These are phyloP conservation scores for Phenganax stokvisi DNA, from an alignment of 92 coral and sea anemone genomes.

Conservation along the genomic window DNA sequence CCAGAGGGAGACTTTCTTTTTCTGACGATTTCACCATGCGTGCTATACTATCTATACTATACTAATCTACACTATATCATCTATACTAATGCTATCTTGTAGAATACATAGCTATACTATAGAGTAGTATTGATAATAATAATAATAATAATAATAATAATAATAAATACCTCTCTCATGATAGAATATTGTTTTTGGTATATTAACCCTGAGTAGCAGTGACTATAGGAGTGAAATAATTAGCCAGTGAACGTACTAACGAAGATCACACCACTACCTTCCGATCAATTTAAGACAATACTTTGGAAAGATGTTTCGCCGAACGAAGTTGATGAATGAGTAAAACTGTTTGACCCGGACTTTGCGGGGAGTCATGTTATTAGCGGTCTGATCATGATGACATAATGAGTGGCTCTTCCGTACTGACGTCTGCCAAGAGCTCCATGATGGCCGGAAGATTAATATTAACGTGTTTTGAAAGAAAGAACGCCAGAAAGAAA, in stretches of 20 bases:
- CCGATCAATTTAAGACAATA: slow-evolving; percentile 16
- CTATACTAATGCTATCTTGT: not conserved
- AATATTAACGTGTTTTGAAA: not conserved
- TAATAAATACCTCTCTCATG: slow-evolving; percentile 14
- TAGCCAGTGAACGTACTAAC: not conserved
- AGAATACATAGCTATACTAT: not conserved
- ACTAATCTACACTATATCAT: not conserved
- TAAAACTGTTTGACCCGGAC: slow-evolving; percentile 1
- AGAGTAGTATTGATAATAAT: not conserved
- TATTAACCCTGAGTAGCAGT: slow-evolving; percentile 10
- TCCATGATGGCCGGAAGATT: not conserved
- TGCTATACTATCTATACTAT: not conserved
- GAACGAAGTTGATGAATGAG: slow-evolving; percentile 9
- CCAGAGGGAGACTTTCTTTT: too few species aligned
- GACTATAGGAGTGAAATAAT: not conserved
- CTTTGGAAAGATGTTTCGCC: not conserved
- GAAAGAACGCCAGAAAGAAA: not conserved
- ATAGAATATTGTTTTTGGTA: not conserved
- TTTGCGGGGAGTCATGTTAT: slow-evolving; percentile 13
- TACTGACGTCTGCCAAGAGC: slow-evolving; percentile 8
- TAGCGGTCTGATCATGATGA: slow-evolving; percentile 10
- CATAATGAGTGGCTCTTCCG: slow-evolving; percentile 20
- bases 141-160: not conserved
- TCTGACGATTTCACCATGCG: not conserved
- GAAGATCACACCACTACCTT: not conserved